A percentile compares a stretch with the other conserved stretches of the same genome.
phyloP scores from a whole-genome alignment of 2,797 vertebrate species.

The Sebastes melanostomus region DNA sequence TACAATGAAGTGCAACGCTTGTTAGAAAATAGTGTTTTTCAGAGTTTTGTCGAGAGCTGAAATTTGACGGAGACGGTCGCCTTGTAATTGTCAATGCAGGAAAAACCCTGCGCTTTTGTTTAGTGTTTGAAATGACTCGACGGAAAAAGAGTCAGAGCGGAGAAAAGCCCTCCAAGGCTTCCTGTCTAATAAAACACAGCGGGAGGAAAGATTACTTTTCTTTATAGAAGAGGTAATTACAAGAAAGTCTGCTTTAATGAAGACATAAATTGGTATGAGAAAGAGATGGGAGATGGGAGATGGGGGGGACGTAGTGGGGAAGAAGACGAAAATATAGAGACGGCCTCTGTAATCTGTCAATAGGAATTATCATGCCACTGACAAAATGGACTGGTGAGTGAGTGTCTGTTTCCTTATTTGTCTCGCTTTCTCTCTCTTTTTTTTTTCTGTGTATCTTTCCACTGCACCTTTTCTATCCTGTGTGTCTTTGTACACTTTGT shows the following conservation, averaged over 20 bases:
- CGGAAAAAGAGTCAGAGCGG: neutral
- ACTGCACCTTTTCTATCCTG: neutral
- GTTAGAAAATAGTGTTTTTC: no score
- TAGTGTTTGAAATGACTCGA: constrained; percentile 5
- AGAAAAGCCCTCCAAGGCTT: constrained; percentile 43
- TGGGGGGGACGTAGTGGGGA: neutral
- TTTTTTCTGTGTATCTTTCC: neutral
- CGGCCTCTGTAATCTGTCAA: constrained; percentile 24
- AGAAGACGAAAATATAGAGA: constrained; percentile 15
- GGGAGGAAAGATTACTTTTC: constrained; percentile 49
- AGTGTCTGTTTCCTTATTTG: neutral
- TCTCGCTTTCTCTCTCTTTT: neutral
- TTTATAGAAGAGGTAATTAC: constrained; percentile 62
- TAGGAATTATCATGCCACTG: constrained; percentile 19
- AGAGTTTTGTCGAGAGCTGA: no score
- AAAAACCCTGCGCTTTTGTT: constrained; percentile 2
- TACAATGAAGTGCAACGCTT: no score
- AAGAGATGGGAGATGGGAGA: constrained; percentile 20
- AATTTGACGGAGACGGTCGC: no score
- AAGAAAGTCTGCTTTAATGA: constrained; percentile 58
- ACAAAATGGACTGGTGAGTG: neutral
- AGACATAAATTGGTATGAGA: constrained; percentile 42
- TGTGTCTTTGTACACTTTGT: neutral
- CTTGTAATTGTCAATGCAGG: no score
- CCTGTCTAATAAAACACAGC: constrained; percentile 59